Evolutionary conservation across 2,888 invertebrate species (phyloP), one percentile per base, ranked within the genome.

Genomic region (Troides aeacus): DNA sequence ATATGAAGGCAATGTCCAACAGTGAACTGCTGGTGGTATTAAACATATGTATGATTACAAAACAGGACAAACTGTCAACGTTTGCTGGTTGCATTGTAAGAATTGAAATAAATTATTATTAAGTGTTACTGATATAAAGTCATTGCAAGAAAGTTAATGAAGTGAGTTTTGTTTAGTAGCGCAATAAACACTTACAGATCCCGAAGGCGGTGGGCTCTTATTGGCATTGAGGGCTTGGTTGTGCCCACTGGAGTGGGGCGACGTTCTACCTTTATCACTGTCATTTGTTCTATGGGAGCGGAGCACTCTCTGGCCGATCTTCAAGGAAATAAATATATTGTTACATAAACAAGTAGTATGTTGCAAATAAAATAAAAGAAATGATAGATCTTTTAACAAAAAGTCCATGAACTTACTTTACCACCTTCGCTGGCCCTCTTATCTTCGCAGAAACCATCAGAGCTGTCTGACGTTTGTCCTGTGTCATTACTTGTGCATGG

Each of bases 281-380:
- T 88, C 95, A 92, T 81, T 94, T 86, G 88, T 95, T 89, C 79
- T 93, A 90, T 80, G 94, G 84, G 89, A 94, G 88, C 93, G 90
- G 74, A 93, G 88, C 76, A 93, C 93, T 79, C 93, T 87, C 81
- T 93, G 93, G 74, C 90, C 93, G 77, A 89, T 84, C 90, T 91
- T 82, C 81, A 83, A 79, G 82, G 77, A 80, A 77, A 75, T 72
- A 74, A 74, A 62, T 50, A n/a, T 36, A 23, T 12, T 42, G 42
- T 4, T 23, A 58, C 36, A 64, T 46, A 23, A 64, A 30, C 59
- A 65, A 64, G 23, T 46, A 30, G 57, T 71, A 64, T 7, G 17
- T 24, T 61, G 61, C 10, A 8, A 61, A 10, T 60, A 39, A 39
- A 39, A 61, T 23, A 23, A 10, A 21, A n/a, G 1, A n/a, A 36